These are phyloP conservation scores for Berghia stephanieae DNA, from an alignment of 1,140 invertebrate species.

Conservation along the genomic window DNA sequence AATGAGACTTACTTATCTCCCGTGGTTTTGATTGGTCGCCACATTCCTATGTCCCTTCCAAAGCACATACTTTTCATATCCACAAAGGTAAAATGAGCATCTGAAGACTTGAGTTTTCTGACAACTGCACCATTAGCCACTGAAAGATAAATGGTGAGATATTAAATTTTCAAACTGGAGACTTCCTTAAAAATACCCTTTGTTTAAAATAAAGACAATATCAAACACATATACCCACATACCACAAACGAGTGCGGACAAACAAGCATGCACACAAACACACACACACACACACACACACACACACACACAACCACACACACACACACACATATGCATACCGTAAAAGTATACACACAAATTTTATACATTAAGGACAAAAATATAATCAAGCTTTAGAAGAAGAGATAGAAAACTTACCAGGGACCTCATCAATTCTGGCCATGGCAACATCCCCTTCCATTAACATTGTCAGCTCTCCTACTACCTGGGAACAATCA, in stretches of 20 bases:
- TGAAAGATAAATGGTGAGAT: slow-evolving; percentile 19
- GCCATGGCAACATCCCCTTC: slow-evolving; percentile 51
- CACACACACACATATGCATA: not conserved
- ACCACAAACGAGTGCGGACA: not conserved
- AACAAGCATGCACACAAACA: not conserved
- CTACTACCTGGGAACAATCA: slow-evolving; percentile 22
- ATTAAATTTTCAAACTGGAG: too few relatives aligned
- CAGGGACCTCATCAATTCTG: slow-evolving; percentile 62
- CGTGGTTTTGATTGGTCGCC: slow-evolving; percentile 58
- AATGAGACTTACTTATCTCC: slow-evolving; percentile 57
- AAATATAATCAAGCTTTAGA: not conserved
- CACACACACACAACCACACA: not conserved
- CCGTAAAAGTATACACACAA: not conserved
- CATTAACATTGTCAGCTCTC: slow-evolving; percentile 15
- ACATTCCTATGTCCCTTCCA: slow-evolving; percentile 48
- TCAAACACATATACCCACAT: not conserved
- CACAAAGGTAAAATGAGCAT: slow-evolving; percentile 61
- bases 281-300: not conserved
- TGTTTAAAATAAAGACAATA: not conserved
- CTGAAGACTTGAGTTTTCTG: slow-evolving; percentile 50
- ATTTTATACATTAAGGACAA: not conserved
- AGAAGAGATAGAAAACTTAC: slow-evolving; percentile 40
- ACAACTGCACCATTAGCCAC: slow-evolving; percentile 61
- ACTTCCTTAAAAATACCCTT: not conserved
- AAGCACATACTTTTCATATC: slow-evolving; percentile 59